These are phyloP conservation scores for Chaenogobius annularis DNA, from an alignment of 2,113 vertebrate genomes.

Conservation along the genomic window DNA sequence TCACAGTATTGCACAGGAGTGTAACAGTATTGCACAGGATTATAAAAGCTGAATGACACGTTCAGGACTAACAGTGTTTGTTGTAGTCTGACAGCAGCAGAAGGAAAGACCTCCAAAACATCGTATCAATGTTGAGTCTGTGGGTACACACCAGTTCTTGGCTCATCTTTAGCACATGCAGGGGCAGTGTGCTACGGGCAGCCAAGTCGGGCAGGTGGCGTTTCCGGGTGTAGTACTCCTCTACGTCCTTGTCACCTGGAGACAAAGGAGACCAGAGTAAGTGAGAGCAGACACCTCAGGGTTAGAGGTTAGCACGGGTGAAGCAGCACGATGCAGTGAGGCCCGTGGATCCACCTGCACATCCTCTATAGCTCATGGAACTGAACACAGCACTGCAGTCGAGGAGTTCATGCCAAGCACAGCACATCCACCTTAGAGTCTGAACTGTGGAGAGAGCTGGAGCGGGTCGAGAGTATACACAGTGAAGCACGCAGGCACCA, in stretches of 20 bases:
- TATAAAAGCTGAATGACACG: no score
- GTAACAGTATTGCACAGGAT: no score
- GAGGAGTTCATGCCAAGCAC: conserved; percentile 64
- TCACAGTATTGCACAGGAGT: no score
- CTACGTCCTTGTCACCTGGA: conserved; percentile 94
- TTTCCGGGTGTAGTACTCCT: conserved; percentile 94
- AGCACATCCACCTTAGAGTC: conserved; percentile 51
- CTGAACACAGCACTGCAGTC: conserved; percentile 37
- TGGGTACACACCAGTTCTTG: conserved; percentile 84
- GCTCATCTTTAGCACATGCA: conserved; percentile 93
- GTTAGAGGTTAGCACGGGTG: conserved; percentile 17
- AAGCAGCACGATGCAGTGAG: conserved; percentile 31
- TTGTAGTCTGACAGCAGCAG: no score
- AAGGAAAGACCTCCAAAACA: no score
- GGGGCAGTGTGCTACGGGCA: conserved; percentile 90
- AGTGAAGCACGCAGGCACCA: conserved; percentile 49
- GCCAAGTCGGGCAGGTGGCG: conserved; percentile 94
- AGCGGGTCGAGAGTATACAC: conserved; percentile 56
- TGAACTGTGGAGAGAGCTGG: conserved; percentile 57
- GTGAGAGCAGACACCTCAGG: conserved; percentile 18
- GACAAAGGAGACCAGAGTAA: conserved; percentile 39
- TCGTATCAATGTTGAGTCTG: background rate
- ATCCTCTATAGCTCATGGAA: conserved; percentile 52
- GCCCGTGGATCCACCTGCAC: conserved; percentile 31
- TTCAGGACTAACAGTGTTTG: no score